Evolutionary conservation across 1,140 invertebrate genomes (phyloP).

Genomic region (Drosophila aff.): DNA sequence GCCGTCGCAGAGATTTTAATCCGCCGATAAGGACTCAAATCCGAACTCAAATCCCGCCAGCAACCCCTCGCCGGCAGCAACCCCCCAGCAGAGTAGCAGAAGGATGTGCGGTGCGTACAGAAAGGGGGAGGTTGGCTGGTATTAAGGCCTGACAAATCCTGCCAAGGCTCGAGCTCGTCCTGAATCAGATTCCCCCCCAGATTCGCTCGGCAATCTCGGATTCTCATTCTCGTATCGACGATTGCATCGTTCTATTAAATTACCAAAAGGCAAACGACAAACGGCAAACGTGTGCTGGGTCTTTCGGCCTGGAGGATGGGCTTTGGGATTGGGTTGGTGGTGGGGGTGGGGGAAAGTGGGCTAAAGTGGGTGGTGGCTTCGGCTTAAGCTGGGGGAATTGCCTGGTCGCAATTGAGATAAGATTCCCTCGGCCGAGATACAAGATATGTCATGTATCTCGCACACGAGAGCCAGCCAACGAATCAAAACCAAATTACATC

Average conservation of each 20-base stretch:
- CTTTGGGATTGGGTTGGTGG: background rate
- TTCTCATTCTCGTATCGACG: constrained; percentile 70
- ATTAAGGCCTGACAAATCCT: constrained; percentile 73
- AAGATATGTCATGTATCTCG: constrained; percentile 82
- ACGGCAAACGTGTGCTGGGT: constrained; percentile 69
- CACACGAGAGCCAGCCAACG: constrained; percentile 45
- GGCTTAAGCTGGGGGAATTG: constrained; percentile 56
- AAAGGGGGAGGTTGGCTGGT: constrained; percentile 31
- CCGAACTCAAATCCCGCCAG: constrained; percentile 41
- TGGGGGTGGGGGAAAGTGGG: constrained; percentile 1
- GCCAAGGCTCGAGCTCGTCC: constrained; percentile 51
- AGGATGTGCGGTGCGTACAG: background rate
- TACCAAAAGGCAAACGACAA: constrained; percentile 78
- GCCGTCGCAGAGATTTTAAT: constrained; percentile 58
- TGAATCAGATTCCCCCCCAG: constrained; percentile 37
- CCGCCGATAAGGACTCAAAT: constrained; percentile 62
- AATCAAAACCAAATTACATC: constrained; percentile 78
- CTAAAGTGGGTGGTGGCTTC: constrained; percentile 44
- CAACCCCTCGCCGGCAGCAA: constrained; percentile 60
- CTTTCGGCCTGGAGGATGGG: constrained; percentile 8
- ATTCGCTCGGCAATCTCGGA: constrained; percentile 52
- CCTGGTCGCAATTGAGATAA: constrained; percentile 82
- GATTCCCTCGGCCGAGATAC: constrained; percentile 73
- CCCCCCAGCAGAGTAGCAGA: constrained; percentile 28
- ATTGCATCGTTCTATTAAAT: constrained; percentile 83